Base-by-base conservation (phyloP, 2,888 invertebrate genomes). In the Clusia tigrina region DNA sequence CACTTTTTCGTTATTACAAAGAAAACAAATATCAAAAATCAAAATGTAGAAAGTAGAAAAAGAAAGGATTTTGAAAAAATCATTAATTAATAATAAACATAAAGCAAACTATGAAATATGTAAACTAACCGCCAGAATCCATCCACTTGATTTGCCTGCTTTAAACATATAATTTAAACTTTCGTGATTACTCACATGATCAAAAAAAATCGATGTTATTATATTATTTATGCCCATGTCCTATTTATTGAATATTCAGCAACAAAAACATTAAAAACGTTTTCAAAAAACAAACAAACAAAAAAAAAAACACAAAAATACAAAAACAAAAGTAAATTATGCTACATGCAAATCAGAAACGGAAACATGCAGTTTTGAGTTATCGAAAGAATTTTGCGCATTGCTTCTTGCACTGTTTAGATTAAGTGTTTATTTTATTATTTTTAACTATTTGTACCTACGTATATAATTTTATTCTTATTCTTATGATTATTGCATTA, bases 401-500 rank as follows among this genome's bases (percentile, higher is more conserved):
- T n/a, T 42, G 42, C 42, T 15, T 20, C n/a, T 18, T 52, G 22
- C 15, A 20, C 12, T 52, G 24, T 18, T 15, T 52, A 23, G 22
- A 3, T 20, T 52, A 52, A 52, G 52, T 52, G 17, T 52, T n/a
- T n/a, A n/a, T n/a, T n/a, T n/a, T n/a, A n/a, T n/a, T n/a, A n/a
- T 78, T 72, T 78, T 78, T 72, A 75, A 75, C 78, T 78, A 75
- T 73, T n/a, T 75, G 74, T 75, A 75, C 74, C 74, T 75, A 76
- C 68, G 69, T 77, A 59, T 57, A 73, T 73, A 74, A 68, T 77
- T 76, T 38, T 67, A 69, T 72, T 6, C 9, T 42, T 42, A 42
- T n/a, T n/a, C n/a, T 42, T 9, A 32, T 9, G 32, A 32, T 32
- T 42, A 42, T 42, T 42, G 42, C 22, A 48, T 48, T 48, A 48